A percentile compares a stretch with the other conserved stretches of the same genome.
Evolutionary conservation across 2,888 invertebrate genomes (phyloP).

Genomic region (Metalampra italica): DNA sequence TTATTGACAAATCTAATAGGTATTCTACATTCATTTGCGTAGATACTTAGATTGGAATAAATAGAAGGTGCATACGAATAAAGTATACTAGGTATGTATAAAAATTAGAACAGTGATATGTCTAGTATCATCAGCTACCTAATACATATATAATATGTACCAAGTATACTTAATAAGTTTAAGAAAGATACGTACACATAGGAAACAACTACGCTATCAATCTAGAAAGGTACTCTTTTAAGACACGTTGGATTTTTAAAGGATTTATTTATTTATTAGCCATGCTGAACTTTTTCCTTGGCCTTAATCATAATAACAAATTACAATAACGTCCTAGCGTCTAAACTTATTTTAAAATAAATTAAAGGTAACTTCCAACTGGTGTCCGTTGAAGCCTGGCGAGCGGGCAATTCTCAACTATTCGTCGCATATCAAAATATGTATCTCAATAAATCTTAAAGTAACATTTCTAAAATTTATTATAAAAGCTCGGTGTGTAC

Average conservation of each 20-base stretch:
- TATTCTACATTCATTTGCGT: background rate
- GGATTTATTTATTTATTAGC: conserved; percentile 30
- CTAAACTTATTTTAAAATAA: conserved; percentile 66
- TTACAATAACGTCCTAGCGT: conserved; percentile 63
- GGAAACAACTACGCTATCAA: conserved; percentile 46
- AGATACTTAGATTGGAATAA: conserved; percentile 15
- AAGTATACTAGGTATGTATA: conserved; percentile 6
- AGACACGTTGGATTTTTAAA: conserved; percentile 63
- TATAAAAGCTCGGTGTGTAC: conserved; percentile 66
- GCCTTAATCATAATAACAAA: conserved; percentile 63
- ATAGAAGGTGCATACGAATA: conserved; percentile 24
- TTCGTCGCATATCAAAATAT: conserved; percentile 59
- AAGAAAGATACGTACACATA: conserved; percentile 23
- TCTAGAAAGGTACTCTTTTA: conserved; percentile 69
- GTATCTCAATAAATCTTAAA: conserved; percentile 47
- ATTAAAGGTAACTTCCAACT: conserved; percentile 75
- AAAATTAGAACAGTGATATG: conserved; percentile 37
- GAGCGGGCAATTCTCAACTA: conserved; percentile 23
- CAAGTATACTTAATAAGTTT: conserved; percentile 16
- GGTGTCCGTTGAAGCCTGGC: conserved; percentile 4
- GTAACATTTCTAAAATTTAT: conserved; percentile 48
- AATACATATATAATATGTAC: conserved; percentile 51
- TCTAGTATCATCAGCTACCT: conserved; percentile 32
- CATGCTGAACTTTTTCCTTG: conserved; percentile 74
- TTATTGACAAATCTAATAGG: background rate